phyloP scores from a whole-genome alignment of 1,140 invertebrate species.

The Gonatopus flavifemur region DNA sequence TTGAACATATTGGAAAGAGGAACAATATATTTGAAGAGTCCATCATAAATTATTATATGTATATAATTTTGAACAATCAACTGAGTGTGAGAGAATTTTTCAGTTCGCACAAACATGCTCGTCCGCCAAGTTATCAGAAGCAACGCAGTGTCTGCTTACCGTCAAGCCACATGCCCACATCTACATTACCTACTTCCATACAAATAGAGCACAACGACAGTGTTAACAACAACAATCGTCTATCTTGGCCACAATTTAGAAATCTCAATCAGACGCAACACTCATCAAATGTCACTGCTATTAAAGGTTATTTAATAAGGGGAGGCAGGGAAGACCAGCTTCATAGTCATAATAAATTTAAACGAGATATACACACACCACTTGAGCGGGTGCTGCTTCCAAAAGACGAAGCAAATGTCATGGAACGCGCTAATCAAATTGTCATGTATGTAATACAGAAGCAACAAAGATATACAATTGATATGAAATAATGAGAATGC shows the following conservation, averaged over 20 bases:
- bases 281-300: slow-evolving; percentile 41
- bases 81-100: slow-evolving; percentile 56
- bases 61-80: slow-evolving; percentile 23
- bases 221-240: slow-evolving; percentile 56
- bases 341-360: slow-evolving; percentile 56
- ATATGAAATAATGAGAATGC: no score
- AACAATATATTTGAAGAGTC: no score
- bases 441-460: slow-evolving; percentile 72
- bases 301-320: slow-evolving; percentile 47
- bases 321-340: slow-evolving; percentile 50
- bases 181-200: slow-evolving; percentile 47
- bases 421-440: slow-evolving; percentile 81
- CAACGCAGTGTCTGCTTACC: slow-evolving; percentile 53
- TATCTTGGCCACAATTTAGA: slow-evolving; percentile 59
- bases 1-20: no score
- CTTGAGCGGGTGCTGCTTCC: slow-evolving; percentile 64
- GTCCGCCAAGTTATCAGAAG: slow-evolving; percentile 57
- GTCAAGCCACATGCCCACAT: slow-evolving; percentile 31
- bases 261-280: slow-evolving; percentile 56
- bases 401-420: slow-evolving; percentile 72
- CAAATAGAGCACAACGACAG: slow-evolving; percentile 57
- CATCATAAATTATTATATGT: slow-evolving; percentile 6
- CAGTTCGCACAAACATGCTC: slow-evolving; percentile 58
- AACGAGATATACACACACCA: slow-evolving; percentile 53
- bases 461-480: not conserved